Base-by-base conservation (phyloP, 2,797 vertebrate genomes). In the Enteromius thamalakanensis region DNA sequence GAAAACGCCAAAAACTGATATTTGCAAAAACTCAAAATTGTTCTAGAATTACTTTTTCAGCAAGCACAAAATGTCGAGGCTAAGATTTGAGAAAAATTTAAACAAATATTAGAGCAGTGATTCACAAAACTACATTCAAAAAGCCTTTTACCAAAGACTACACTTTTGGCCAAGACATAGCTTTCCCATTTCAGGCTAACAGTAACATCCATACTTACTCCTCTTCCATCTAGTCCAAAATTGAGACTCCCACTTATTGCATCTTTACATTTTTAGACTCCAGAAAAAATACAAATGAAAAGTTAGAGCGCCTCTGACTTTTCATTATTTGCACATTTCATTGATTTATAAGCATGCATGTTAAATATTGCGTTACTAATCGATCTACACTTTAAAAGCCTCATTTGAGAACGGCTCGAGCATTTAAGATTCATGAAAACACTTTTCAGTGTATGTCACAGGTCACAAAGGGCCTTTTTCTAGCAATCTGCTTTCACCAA, bases 361-460 rank as follows among this genome's bases (percentile, higher is more conserved):
- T 79, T 68, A 53, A 79, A 68, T 68, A 79, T 26, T 79, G 17
- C 60, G 65, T 78, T 34, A 32, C 76, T n/a, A 65, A 78, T 78
- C 4, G 0, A 77, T 47, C 40, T 40, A n/a, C 45, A 51, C 29
- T 37, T 53, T 65, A 68, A 79, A 68, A 79, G 45, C 21, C 32
- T 51, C 29, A 11, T 68, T 79, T 68, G 29, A 68, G 64, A 53
- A 68, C 19, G 21, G 11, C 58, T 62, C 32, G 40, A 26, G 47
- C 23, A 62, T 77, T 77, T 45, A 58, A 34, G 34, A 64, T 64
- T 65, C 60, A 65, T 34, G 3, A 69, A 70, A 15, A 45, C 19
- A 21, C 60, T 67, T 68, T 64, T 37, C 11, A 49, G 32, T 70
- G 26, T 47, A 47, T 70, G n/a, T 68, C 34, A 68, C 21, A 68